These are phyloP conservation scores for Drosophila kohkoa DNA, from an alignment of 1,140 invertebrate species.

Conservation along the genomic window DNA sequence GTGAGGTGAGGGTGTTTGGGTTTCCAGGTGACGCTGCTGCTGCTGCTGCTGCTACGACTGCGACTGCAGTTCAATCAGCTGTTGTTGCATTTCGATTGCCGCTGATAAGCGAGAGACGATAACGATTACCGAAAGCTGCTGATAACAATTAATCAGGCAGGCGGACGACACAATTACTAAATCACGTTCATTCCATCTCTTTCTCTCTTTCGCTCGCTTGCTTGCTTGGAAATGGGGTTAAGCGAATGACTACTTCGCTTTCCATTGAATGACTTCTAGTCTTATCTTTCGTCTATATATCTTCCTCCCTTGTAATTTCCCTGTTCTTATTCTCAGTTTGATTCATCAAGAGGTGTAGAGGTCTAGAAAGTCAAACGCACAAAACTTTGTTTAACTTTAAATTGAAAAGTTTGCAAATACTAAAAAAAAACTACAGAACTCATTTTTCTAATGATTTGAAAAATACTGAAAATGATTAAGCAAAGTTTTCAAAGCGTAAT, in stretches of 20 bases:
- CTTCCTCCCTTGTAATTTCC: not conserved
- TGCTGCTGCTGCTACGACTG: not conserved
- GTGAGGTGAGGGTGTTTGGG: not conserved
- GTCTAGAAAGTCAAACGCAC: too few relatives aligned
- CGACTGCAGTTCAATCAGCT: conserved; percentile 27
- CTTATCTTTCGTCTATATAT: too few relatives aligned
- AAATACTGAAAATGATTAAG: too few relatives aligned
- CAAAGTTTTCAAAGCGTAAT: too few relatives aligned
- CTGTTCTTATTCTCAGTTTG: too few relatives aligned
- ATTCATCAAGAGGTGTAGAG: too few relatives aligned
- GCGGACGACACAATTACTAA: not conserved
- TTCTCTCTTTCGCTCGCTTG: not conserved
- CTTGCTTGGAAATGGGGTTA: not conserved
- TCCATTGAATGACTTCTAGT: not conserved
- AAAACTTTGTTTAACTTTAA: too few relatives aligned
- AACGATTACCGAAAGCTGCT: conserved; percentile 27
- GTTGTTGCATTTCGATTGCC: conserved; percentile 26
- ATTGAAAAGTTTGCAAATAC: too few relatives aligned
- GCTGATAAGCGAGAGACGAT: conserved; percentile 29
- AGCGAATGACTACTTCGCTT: not conserved
- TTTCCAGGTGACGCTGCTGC: conserved; percentile 8
- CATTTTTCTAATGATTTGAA: too few relatives aligned
- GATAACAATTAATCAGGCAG: conserved; percentile 13
- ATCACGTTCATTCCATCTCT: not conserved
- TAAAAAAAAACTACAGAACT: too few relatives aligned